Base-by-base conservation (phyloP, 2,888 invertebrate species). In the Diachrysia chrysitis region DNA sequence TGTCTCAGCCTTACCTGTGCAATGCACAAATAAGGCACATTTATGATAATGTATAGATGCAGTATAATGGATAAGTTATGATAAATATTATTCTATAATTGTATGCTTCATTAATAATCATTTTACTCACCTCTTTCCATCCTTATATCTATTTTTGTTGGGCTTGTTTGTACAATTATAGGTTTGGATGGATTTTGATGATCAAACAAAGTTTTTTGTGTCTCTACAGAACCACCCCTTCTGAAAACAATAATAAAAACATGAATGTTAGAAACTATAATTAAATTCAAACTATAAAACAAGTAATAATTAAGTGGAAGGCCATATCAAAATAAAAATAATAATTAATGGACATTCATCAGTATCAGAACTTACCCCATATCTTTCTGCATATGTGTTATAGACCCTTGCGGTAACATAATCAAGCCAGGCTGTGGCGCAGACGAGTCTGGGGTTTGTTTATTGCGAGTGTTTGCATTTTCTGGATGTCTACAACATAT, bases 131-230 rank as follows among this genome's bases (percentile, higher is more conserved):
- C 92, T 87, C 93, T 85, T 78, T 95, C 95, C 91, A 94, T 89
- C 83, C 95, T 89, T 66, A 87, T 84, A 73, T 94, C 94, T 48
- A 88, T 82, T 89, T 93, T 93, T 55, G 89, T 87, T 58, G 92
- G 90, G 86, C 89, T 92, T 66, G 93, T 92, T 82, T 96, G 96
- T 69, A 97, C 96, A 78, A 97, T 96, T 73, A 98, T 97, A 21
- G 97, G 97, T 92, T 97, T 97, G 69, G 96, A 96, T 78, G 95
- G 95, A 86, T 95, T 95, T 48, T 95, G 93, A 78, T 93, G 92
- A 73, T 95, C 93, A 79, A 88, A 95, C 48, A 95, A 86, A 29
- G 90, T 92, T 86, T 93, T 95, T 66, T 93, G 94, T 23, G 85
- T 90, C 64, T 94, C 93, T 21, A 79, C 73, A 46, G 87, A 86